Percentiles rank a stretch among this genome's conserved stretches.
Conservation (phyloP, 1,140 invertebrate genomes). For the Condylostylus longicornis region DNA sequence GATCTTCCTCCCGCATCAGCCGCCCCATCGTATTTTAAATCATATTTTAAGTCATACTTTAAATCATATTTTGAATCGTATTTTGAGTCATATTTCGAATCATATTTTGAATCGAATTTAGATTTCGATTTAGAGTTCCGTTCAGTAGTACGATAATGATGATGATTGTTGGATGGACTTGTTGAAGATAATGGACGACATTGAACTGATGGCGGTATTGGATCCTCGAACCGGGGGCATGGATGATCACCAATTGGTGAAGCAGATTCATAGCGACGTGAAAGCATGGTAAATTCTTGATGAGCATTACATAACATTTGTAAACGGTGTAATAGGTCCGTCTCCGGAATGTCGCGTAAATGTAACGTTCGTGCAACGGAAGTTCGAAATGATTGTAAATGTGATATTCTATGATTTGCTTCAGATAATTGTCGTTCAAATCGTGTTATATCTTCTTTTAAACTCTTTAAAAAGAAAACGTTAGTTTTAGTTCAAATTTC, state of each 20-base stretch:
- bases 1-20: no score
- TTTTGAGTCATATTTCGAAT: no score
- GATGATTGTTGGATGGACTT: slow-evolving; percentile 10
- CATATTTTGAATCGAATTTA: no score
- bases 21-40: no score
- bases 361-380: slow-evolving; percentile 48
- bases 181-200: slow-evolving; percentile 23
- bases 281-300: slow-evolving; percentile 45
- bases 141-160: no score
- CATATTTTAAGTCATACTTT: no score
- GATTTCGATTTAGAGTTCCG: no score
- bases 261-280: slow-evolving; percentile 37
- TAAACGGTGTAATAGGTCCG: slow-evolving; percentile 27
- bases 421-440: slow-evolving; percentile 56
- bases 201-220: slow-evolving; percentile 20
- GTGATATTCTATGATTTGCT: slow-evolving; percentile 52
- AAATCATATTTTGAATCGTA: no score
- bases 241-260: slow-evolving; percentile 28
- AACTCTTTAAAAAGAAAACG: slow-evolving; percentile 24
- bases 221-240: slow-evolving; percentile 27
- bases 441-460: slow-evolving; percentile 55
- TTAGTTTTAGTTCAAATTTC: background rate
- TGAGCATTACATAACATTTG: slow-evolving; percentile 37
- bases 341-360: slow-evolving; percentile 25
- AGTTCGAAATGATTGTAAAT: slow-evolving; percentile 53